Evolutionary conservation across 1,140 invertebrate species (phyloP).

Genomic region (Hycleus cichorii): DNA sequence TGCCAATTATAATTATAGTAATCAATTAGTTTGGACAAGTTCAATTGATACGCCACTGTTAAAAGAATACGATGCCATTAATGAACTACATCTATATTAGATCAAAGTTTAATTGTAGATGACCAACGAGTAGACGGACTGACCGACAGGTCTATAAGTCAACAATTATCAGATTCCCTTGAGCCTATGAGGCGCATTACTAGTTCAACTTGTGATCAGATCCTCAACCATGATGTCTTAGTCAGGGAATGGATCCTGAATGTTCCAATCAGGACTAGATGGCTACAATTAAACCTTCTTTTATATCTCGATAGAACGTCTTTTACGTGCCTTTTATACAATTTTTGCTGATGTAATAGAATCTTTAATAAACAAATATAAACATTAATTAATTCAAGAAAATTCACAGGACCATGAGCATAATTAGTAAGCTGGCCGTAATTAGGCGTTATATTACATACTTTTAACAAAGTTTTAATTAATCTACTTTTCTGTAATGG

Average conservation of each 20-base stretch:
- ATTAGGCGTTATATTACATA: constrained; percentile 16
- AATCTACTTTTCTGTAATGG: constrained; percentile 12
- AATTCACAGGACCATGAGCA: constrained; percentile 2
- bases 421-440: constrained; percentile 12
- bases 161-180: constrained; percentile 37
- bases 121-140: constrained; percentile 17
- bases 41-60: too few species aligned
- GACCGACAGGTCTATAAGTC: constrained; percentile 36
- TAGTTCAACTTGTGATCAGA: constrained; percentile 15
- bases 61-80: constrained; percentile 17
- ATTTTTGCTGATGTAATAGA: too few species aligned
- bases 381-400: constrained; percentile 6
- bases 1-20: too few species aligned
- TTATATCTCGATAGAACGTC: constrained; percentile 32
- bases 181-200: constrained; percentile 21
- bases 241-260: constrained; percentile 23
- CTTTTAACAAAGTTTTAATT: constrained; percentile 17
- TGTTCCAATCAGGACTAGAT: constrained; percentile 33
- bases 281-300: constrained; percentile 37
- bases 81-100: constrained; percentile 29
- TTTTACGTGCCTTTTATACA: too few species aligned
- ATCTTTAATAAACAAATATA: too few species aligned
- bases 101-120: constrained; percentile 26
- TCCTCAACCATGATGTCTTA: constrained; percentile 26
- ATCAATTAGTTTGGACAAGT: too few species aligned